Evolutionary conservation across 23 tunicate species (phyloP), one percentile per base, ranked within the genome.

Genomic region (Ciona savignyi): DNA sequence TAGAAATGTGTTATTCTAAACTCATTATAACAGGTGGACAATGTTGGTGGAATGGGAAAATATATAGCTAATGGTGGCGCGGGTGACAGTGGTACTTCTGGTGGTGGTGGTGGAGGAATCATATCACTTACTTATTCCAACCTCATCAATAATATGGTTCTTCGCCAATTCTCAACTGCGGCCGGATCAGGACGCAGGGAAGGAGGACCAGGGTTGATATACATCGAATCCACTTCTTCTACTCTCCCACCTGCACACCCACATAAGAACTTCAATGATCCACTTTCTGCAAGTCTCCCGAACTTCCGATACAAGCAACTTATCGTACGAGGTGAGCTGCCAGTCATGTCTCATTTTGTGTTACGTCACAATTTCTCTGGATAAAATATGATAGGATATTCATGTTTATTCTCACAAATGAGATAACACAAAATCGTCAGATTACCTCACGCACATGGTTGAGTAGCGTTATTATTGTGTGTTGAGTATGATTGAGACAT

Each of bases 51-150:
- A 23, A 33, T 33, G 9, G 77, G 77, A 35, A 73, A 27, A 9
- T 73, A 73, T 27, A 1, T 2, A 30, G 77, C 30, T 2, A 60
- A 73, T 27, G 77, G 77, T 32, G 77, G 77, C 23, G 51, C 23
- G 2, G 77, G 66, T 0, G 28, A 49, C 2, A 24, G 25, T 27
- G 65, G 9, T 28, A 73, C 65, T 27, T 73, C 77, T 0, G 77
- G 77, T 26, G 77, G 77, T 23, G 77, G 77, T 26, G 48, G 61
- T 73, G 77, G 77, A 28, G 77, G 77, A 15, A 23, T 51, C 25
- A 51, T 73, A 27, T 35, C 77, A 24, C 25, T 73, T 65, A 34
- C 24, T 3, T 73, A 73, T 34, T 2, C 2, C 65, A 49, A 65
- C 23, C 62, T 60, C 4, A 23, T 34, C 6, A 26, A 27, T 22